phyloP scores from a whole-genome alignment of 2,113 vertebrate genomes.

The Eclectus roratus region DNA sequence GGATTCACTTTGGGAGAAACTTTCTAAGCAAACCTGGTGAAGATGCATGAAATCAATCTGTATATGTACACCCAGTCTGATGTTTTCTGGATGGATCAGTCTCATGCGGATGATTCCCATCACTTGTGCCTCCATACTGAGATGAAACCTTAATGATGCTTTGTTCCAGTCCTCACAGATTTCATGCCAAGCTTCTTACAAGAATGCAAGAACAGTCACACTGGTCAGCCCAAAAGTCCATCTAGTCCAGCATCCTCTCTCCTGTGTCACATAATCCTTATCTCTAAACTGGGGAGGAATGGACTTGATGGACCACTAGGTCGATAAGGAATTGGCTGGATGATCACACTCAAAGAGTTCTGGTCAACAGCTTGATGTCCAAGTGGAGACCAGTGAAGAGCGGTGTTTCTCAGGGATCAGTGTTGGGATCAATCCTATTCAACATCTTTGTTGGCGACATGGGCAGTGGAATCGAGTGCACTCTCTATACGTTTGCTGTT shows the following conservation, averaged over 20 bases:
- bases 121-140: background rate
- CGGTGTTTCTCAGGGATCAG: background rate
- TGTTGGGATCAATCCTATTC: background rate
- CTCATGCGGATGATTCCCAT: background rate
- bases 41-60: background rate
- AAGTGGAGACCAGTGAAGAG: background rate
- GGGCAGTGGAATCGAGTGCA: background rate
- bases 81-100: background rate
- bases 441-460: background rate
- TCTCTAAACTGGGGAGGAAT: background rate
- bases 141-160: background rate
- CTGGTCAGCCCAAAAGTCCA: background rate
- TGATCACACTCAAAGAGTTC: background rate
- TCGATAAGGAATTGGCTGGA: background rate
- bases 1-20: background rate
- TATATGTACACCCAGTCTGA: fast-evolving
- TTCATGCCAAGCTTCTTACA: background rate
- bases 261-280: background rate
- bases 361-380: background rate
- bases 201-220: background rate
- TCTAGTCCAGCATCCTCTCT: background rate
- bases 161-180: background rate
- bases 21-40: background rate
- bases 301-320: background rate
- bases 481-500: background rate